Base-by-base conservation (phyloP, 2,113 vertebrate genomes). In the Cheilinus undulatus region DNA sequence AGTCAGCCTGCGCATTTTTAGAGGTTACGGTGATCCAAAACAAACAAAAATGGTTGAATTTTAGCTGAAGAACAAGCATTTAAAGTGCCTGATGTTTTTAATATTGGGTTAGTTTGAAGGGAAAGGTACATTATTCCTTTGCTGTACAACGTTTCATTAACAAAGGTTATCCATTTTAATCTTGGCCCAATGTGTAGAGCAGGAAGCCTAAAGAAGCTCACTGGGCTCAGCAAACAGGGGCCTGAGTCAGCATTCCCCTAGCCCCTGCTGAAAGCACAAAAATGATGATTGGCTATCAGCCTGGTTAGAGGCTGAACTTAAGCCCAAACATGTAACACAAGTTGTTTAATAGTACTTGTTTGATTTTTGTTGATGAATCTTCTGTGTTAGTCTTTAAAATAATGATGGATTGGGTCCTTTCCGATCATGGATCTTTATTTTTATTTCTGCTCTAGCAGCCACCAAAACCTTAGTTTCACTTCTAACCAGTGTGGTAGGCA, bases 11-110 rank as follows among this genome's bases (percentile, higher is more conserved):
- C 43, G 36, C 60, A 76, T 84, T 69, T 76, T 73, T 75, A 59
- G n/a, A 52, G 68, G 62, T 80, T 73, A 56, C 17, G 23, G 73
- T 73, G 83, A 64, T 90, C 84, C 89, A 92, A 92, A 74, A 24
- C 72, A 92, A 93, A 93, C 85, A 92, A 90, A 91, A 84, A 81
- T 17, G 34, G 57, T 59, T 51, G 56, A 63, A 70, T 63, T 71
- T 74, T 52, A 64, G 77, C 80, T 70, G 64, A 83, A 83, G 68
- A 85, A 66, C 7, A 57, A 83, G 68, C 69, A 82, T 85, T 88
- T 70, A 70, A 81, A 51, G 51, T 64, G 40, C 23, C 40, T 82
- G 40, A 52, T 82, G 52, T 76, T 79, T 80, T 60, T n/a, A 15
- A 49, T 46, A 52, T 19, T 36, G 20, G n/a, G 32, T 27, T 27